Conservation (phyloP, 2,797 vertebrate species). For the Streptopelia turtur region DNA sequence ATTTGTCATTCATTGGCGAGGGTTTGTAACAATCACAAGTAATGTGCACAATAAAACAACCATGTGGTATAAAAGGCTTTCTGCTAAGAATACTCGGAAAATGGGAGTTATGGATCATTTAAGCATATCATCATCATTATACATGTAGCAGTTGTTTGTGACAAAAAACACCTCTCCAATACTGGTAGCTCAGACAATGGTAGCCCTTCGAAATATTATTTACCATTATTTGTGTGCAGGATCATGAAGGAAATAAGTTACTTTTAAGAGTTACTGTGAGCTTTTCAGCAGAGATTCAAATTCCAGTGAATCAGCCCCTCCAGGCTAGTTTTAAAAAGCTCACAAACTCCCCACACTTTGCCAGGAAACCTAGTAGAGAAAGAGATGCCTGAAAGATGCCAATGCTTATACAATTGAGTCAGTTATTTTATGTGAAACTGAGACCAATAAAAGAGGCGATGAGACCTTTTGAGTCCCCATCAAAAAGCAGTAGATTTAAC, state of each 20-base stretch:
- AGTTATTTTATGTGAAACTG: background rate
- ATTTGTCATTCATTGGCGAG: slow-evolving; percentile 87
- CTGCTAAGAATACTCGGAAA: slow-evolving; percentile 70
- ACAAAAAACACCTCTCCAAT: slow-evolving; percentile 47
- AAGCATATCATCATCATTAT: slow-evolving; percentile 63
- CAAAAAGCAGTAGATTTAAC: slow-evolving; percentile 16
- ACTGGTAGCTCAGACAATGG: slow-evolving; percentile 20
- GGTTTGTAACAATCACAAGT: slow-evolving; percentile 79
- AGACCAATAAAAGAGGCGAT: background rate
- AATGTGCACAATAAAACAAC: slow-evolving; percentile 78
- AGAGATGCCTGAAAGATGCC: slow-evolving; percentile 23
- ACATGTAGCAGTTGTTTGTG: slow-evolving; percentile 36
- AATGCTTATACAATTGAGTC: background rate
- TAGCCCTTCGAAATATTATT: slow-evolving; percentile 37
- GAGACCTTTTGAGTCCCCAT: background rate
- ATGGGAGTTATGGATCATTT: slow-evolving; percentile 72
- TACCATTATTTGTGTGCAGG: background rate
- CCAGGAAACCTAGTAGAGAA: background rate
- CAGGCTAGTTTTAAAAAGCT: slow-evolving; percentile 15
- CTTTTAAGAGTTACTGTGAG: background rate
- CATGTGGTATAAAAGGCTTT: slow-evolving; percentile 76
- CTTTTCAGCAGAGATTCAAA: slow-evolving; percentile 14
- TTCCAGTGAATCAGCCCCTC: slow-evolving; percentile 18
- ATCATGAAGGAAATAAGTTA: slow-evolving; percentile 37
- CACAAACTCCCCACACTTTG: background rate